Evolutionary conservation across 2,888 invertebrate species (phyloP), one percentile per base, ranked within the genome.

Genomic region (Dyspetes luteomarginatus): DNA sequence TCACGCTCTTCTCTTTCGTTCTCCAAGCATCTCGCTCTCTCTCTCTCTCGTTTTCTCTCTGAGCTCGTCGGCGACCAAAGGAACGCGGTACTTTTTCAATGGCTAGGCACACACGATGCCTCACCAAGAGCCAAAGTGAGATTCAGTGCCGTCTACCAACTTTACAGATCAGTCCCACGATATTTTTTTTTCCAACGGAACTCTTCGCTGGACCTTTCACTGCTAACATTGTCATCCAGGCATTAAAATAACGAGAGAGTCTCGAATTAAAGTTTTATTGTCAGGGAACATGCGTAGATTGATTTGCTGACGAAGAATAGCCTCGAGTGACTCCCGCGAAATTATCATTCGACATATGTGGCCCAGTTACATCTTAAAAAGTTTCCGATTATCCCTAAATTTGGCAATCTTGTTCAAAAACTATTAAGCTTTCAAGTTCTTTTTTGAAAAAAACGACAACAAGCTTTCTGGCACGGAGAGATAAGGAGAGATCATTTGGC

Each of bases 141-240:
- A 55, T 67, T 65, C 65, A 65, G 56, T 67, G 73, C 74, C 65
- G 60, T 50, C 67, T 41, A n/a, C 15, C 12, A 45, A 72, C 41
- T 50, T 75, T 26, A 17, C 48, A 48, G 65, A 74, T 69, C 26
- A 17, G 26, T 56, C 15, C 43, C 24, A 30, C 56, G 15, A 0
- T 26, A n/a, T 17, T 4, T 17, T 19, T 48, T 5, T 9, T 15
- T 17, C 19, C 17, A 15, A 48, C 5, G 15, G 7, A 15, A 5
- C 30, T 36, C 4, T 36, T 36, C 36, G 12, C 36, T 3, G 1
- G 36, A 36, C 7, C 2, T 12, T 7, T 36, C 36, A 12, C 36
- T 36, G 9, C 9, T 36, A 12, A 36, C 2, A 12, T 36, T 36
- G n/a, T n/a, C n/a, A n/a, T n/a, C n/a, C n/a, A n/a, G n/a, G n/a